A percentile compares a stretch with the other conserved stretches of the same genome.
phyloP scores from a whole-genome alignment of 1,140 invertebrate species.

The Drosophila subpulchrella region DNA sequence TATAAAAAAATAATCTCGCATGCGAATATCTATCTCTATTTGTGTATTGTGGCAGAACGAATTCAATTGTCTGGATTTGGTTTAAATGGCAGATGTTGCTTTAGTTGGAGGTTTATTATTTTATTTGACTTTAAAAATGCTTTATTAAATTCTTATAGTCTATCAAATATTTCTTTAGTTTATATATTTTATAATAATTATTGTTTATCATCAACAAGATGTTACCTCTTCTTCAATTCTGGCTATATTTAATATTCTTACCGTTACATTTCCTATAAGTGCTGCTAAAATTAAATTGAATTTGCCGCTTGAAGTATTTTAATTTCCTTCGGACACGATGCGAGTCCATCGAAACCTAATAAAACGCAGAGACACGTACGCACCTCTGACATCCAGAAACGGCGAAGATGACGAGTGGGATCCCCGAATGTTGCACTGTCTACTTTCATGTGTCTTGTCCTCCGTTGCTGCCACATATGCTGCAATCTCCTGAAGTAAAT shows the following conservation, averaged over 20 bases:
- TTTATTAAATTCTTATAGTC: too few relatives aligned
- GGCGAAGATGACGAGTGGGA: constrained; percentile 34
- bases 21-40: constrained; percentile 17
- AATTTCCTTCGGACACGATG: constrained; percentile 67
- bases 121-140: neutral
- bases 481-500: constrained; percentile 37
- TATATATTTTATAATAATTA: neutral
- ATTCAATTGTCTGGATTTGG: constrained; percentile 72
- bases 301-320: constrained; percentile 74
- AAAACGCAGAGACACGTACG: constrained; percentile 51
- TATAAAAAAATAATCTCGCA: constrained; percentile 44
- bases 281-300: constrained; percentile 64
- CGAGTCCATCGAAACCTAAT: constrained; percentile 56
- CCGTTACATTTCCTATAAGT: constrained; percentile 1
- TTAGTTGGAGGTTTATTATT: neutral
- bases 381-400: constrained; percentile 21
- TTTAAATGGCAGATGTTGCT: constrained; percentile 18
- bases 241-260: neutral
- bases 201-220: neutral
- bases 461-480: constrained; percentile 41
- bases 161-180: neutral
- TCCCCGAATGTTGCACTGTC: constrained; percentile 24
- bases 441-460: constrained; percentile 2
- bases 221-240: neutral
- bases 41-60: constrained; percentile 30